phyloP scores from a whole-genome alignment of 2,113 vertebrate species.

The Gallinago jamesoni region DNA sequence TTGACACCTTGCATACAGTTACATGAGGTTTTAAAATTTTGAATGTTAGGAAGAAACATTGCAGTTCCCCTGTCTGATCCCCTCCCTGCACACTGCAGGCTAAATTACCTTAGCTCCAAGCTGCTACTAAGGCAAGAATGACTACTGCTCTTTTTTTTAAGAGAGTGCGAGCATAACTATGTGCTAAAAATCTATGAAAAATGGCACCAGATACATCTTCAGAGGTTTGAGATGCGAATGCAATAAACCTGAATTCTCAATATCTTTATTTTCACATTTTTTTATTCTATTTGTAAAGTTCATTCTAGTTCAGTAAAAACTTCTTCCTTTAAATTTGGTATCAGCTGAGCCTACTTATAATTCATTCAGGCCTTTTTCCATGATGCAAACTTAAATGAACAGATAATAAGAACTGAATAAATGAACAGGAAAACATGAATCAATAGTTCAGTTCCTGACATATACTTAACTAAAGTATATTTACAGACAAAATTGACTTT shows the following conservation, averaged over 20 bases:
- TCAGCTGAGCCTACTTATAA: neutral
- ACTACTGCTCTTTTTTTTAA: neutral
- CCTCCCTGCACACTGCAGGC: conserved; percentile 9
- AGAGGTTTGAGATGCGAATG: neutral
- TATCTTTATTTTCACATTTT: conserved; percentile 39
- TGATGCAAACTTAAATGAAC: neutral
- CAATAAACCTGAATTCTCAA: conserved; percentile 13
- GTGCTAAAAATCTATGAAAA: neutral
- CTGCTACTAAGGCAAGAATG: conserved; percentile 15
- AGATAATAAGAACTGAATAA: neutral
- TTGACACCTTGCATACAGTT: neutral
- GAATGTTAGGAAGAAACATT: neutral
- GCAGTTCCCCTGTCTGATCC: conserved; percentile 15
- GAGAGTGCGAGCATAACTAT: conserved; percentile 24
- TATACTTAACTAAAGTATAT: neutral
- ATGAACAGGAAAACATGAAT: neutral
- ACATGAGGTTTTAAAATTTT: neutral
- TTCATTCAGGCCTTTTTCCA: neutral
- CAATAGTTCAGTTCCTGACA: neutral
- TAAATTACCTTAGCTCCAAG: conserved; percentile 22
- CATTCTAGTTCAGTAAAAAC: neutral
- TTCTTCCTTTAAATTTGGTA: neutral
- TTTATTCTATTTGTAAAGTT: neutral
- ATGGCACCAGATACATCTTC: neutral
- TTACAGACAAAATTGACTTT: neutral